phyloP scores from a whole-genome alignment of 35 echinoderm and acorn worm species.

The Heliocidaris erythrogramma region DNA sequence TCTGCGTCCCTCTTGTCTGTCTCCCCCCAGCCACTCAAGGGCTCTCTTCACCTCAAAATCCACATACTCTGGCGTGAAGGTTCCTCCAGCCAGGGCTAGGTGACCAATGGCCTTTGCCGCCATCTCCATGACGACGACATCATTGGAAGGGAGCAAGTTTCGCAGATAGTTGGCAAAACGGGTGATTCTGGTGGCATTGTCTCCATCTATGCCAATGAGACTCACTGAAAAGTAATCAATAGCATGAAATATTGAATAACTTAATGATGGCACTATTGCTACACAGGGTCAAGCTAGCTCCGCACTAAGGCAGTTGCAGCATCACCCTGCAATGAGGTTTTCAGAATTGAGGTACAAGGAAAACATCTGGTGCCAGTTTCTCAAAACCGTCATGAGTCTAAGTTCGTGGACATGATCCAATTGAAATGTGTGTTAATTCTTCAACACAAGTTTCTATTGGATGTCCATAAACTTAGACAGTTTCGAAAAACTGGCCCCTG shows the following conservation, averaged over 20 bases:
- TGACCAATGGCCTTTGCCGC: slow-evolving; percentile 88
- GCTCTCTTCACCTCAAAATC: slow-evolving; percentile 97
- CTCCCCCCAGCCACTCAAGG: slow-evolving; percentile 85
- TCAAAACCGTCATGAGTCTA: too few relatives aligned
- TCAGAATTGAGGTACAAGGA: too few relatives aligned
- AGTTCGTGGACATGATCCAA: too few relatives aligned
- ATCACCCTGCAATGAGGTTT: too few relatives aligned
- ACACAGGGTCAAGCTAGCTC: too few relatives aligned
- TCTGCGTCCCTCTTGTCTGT: slow-evolving; percentile 84
- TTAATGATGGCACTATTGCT: too few relatives aligned
- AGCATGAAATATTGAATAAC: not conserved
- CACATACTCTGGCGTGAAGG: slow-evolving; percentile 97
- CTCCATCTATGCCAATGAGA: slow-evolving; percentile 89
- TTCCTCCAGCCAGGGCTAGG: slow-evolving; percentile 89
- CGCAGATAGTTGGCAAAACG: slow-evolving; percentile 98
- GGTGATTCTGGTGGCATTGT: slow-evolving; percentile 86
- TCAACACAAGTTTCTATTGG: too few relatives aligned
- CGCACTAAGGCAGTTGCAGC: too few relatives aligned
- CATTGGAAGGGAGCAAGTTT: slow-evolving; percentile 85
- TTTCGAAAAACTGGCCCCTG: too few relatives aligned
- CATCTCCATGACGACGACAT: slow-evolving; percentile 99
- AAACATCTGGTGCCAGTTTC: too few relatives aligned
- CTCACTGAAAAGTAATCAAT: slow-evolving; percentile 64
- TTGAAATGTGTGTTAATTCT: too few relatives aligned
- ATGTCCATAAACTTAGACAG: too few relatives aligned